These are phyloP conservation scores for Cerastoderma edule DNA, from an alignment of 2,888 invertebrate species.

Conservation along the genomic window DNA sequence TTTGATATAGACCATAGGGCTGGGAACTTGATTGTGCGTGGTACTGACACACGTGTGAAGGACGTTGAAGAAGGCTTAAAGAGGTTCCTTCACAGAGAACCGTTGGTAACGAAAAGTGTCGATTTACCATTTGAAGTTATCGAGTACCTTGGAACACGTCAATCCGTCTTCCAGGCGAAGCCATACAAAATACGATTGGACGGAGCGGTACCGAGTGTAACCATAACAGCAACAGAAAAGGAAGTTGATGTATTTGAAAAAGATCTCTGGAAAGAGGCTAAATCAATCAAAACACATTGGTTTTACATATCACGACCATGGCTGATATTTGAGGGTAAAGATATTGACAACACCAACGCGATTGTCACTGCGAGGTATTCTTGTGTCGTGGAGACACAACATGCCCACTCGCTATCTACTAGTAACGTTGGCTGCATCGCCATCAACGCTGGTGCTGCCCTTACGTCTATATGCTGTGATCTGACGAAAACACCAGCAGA, in stretches of 20 bases:
- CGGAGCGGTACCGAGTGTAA: no score
- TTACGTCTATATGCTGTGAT: background rate
- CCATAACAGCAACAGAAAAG: background rate
- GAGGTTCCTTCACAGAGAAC: no score
- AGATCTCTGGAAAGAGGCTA: background rate
- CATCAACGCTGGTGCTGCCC: background rate
- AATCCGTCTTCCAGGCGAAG: no score
- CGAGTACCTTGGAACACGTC: no score
- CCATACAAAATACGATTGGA: no score
- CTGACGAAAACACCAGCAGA: background rate
- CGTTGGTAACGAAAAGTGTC: no score
- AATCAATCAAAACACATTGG: background rate
- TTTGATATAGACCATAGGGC: no score
- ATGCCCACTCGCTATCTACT: background rate
- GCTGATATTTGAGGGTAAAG: background rate
- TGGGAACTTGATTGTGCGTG: no score
- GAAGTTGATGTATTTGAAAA: background rate
- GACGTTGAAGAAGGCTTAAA: no score
- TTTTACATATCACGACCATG: slow-evolving; percentile 12
- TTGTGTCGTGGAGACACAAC: background rate
- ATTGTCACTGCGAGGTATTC: background rate
- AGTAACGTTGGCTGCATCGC: slow-evolving; percentile 5
- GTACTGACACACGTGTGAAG: no score
- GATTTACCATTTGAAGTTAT: no score
- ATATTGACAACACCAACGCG: background rate